Conservation (phyloP, 2,113 vertebrate genomes). For the Platysternon megacephalum region DNA sequence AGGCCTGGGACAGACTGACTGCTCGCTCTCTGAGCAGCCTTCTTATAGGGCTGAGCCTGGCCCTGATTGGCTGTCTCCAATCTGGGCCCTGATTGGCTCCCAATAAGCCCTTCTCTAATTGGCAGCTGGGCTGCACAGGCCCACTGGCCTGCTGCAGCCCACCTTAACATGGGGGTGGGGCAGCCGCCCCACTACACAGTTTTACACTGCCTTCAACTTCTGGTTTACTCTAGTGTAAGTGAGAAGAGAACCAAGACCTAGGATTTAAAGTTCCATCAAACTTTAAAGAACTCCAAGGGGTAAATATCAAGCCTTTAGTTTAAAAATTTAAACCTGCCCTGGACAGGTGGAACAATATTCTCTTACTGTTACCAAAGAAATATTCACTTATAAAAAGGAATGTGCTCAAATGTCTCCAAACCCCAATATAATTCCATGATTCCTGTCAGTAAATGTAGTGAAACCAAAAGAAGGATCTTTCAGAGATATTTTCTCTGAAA, state of each 20-base stretch:
- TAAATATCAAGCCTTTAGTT: constrained; percentile 1
- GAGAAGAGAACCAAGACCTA: neutral
- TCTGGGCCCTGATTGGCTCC: too few relatives aligned
- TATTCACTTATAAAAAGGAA: neutral
- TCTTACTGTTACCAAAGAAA: neutral
- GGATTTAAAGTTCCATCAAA: constrained; percentile 21
- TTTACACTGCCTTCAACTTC: neutral
- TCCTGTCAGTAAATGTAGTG: neutral
- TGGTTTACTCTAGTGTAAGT: neutral
- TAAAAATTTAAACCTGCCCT: neutral
- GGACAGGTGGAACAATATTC: neutral
- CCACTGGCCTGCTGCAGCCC: too few relatives aligned
- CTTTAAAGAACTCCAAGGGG: constrained; percentile 3
- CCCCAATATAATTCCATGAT: neutral
- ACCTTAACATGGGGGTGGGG: too few relatives aligned
- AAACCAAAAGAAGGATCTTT: neutral
- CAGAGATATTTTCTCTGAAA: neutral
- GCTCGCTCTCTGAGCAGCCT: too few relatives aligned
- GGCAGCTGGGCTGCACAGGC: too few relatives aligned
- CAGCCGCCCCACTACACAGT: too few relatives aligned
- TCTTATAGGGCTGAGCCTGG: too few relatives aligned
- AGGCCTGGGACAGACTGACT: too few relatives aligned
- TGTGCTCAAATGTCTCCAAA: neutral
- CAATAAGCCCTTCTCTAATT: too few relatives aligned
- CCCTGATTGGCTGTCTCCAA: too few relatives aligned